Evolutionary conservation across 2,888 invertebrate genomes (phyloP).

Genomic region (Zygogramma bicolorata): DNA sequence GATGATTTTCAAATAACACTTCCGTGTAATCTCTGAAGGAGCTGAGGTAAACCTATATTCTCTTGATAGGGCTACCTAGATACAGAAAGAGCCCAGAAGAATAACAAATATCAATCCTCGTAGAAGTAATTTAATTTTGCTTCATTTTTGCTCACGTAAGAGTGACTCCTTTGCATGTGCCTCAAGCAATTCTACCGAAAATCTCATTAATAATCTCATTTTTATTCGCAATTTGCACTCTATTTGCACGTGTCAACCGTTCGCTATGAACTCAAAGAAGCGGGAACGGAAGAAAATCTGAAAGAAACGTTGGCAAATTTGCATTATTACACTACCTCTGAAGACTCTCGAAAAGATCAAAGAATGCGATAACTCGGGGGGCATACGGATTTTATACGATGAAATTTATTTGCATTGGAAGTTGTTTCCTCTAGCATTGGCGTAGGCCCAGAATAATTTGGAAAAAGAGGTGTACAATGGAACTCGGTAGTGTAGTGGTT

Average conservation of each 20-base stretch:
- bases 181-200: too few species aligned
- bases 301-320: conserved; percentile 26
- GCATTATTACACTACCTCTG: conserved; percentile 33
- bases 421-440: not conserved
- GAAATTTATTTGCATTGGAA: conserved; percentile 11
- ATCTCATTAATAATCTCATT: not conserved
- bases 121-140: too few species aligned
- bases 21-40: too few species aligned
- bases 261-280: not conserved
- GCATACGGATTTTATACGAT: conserved; percentile 13
- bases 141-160: not conserved
- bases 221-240: not conserved
- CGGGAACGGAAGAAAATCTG: conserved; percentile 21
- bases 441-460: not conserved
- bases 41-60: too few species aligned
- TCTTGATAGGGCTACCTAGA: too few species aligned
- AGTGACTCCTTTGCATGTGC: too few species aligned
- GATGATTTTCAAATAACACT: too few species aligned
- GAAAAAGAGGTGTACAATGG: too few species aligned
- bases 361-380: conserved; percentile 16
- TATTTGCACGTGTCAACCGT: not conserved
- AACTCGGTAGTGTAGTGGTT: too few species aligned
- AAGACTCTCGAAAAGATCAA: conserved; percentile 30
- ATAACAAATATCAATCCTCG: too few species aligned
- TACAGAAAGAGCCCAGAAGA: too few species aligned